Conservation (phyloP, 2,888 invertebrate genomes). For the Tenthredo scrophulariae region DNA sequence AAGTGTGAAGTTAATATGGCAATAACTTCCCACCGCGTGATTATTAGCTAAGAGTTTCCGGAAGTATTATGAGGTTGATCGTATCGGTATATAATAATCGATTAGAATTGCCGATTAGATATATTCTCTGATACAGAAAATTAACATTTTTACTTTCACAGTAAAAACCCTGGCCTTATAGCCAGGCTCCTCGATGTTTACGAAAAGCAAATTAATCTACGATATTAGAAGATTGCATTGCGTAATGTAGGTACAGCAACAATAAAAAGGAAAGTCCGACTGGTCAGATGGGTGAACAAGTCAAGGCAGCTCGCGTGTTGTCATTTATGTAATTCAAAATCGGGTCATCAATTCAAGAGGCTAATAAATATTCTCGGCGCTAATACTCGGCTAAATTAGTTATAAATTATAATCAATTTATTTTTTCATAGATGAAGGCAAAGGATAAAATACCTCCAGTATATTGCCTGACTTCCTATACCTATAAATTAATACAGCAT, state of each 20-base stretch:
- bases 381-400: not conserved
- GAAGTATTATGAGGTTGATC: not conserved
- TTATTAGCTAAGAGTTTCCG: not conserved
- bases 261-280: slow-evolving; percentile 39
- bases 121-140: not conserved
- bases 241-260: not conserved
- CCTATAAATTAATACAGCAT: not conserved
- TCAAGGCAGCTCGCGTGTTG: slow-evolving; percentile 31
- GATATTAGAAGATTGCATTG: slow-evolving; percentile 8
- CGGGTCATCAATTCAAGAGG: slow-evolving; percentile 2
- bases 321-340: slow-evolving; percentile 39
- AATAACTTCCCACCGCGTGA: not conserved
- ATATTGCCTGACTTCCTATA: not conserved
- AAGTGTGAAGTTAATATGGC: not conserved
- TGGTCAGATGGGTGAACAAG: slow-evolving; percentile 31
- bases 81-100: not conserved
- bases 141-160: not conserved
- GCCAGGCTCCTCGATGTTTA: not conserved
- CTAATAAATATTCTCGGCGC: not conserved
- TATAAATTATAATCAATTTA: not conserved
- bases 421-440: not conserved
- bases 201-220: not conserved
- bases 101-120: not conserved
- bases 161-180: not conserved
- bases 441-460: not conserved